Conservation (phyloP, 37 sponge, comb jelly and placozoan species). For the Aplysina aerophoba region DNA sequence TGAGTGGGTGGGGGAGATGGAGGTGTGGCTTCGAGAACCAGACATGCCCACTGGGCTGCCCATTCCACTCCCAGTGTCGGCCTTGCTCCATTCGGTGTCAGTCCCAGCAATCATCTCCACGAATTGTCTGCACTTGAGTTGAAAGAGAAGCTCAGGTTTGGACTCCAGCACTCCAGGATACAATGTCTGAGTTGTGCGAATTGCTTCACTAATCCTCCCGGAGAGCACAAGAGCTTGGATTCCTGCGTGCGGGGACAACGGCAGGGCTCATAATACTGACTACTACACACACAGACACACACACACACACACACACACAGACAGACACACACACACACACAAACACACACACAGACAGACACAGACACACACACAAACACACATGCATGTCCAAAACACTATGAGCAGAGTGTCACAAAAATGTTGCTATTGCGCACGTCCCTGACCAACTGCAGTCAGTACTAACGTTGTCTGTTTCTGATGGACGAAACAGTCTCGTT, state of each 20-base stretch:
- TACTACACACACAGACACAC: not conserved
- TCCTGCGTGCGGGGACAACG: too few relatives aligned
- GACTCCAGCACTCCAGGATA: conserved; percentile 80
- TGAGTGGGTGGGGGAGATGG: conserved; percentile 47
- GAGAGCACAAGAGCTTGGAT: conserved; percentile 84
- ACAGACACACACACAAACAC: not conserved
- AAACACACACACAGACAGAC: too few relatives aligned
- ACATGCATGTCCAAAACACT: too few relatives aligned
- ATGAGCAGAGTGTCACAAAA: too few relatives aligned
- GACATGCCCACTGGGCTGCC: not conserved
- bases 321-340: not conserved
- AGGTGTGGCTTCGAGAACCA: conserved; percentile 37
- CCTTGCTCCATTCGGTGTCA: conserved; percentile 47
- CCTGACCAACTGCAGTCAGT: not conserved
- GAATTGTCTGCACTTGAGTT: conserved; percentile 90
- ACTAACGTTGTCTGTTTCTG: conserved; percentile 89
- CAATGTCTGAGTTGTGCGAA: conserved; percentile 49
- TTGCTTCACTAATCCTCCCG: conserved; percentile 83
- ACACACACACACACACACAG: not conserved
- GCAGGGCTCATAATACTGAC: too few relatives aligned
- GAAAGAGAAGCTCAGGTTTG: conserved; percentile 80
- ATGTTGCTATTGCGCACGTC: not conserved
- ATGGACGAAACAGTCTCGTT: conserved; percentile 82
- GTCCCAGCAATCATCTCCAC: conserved; percentile 90
- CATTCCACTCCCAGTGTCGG: not conserved